A percentile compares a stretch with the other conserved stretches of the same genome.
These are phyloP conservation scores for Heliconius ethilla DNA, from an alignment of 2,888 invertebrate genomes.

Conservation along the genomic window DNA sequence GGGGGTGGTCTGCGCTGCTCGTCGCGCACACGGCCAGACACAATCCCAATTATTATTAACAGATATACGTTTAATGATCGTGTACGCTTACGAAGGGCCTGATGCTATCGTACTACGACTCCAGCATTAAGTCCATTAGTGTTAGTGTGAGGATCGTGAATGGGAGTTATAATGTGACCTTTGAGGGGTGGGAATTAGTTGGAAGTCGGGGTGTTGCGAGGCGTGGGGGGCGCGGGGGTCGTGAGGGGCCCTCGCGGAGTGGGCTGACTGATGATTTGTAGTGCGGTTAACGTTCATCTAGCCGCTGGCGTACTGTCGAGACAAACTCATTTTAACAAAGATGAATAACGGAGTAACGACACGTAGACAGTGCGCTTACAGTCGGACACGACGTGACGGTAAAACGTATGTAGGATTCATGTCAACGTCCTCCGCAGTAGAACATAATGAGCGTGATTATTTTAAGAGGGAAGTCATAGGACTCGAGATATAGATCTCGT, in stretches of 20 bases:
- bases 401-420: constrained; percentile 6
- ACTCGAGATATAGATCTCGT: not conserved
- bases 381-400: constrained; percentile 4
- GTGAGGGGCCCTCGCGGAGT: constrained; percentile 60
- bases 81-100: constrained; percentile 52
- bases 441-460: not conserved
- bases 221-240: constrained; percentile 46
- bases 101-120: constrained; percentile 36
- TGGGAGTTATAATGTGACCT: constrained; percentile 40
- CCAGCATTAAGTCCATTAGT: constrained; percentile 56
- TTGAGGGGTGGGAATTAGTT: constrained; percentile 63
- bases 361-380: constrained; percentile 53
- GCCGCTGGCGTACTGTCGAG: constrained; percentile 54
- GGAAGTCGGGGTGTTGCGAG: constrained; percentile 55
- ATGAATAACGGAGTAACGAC: constrained; percentile 50
- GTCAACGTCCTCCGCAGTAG: constrained; percentile 9
- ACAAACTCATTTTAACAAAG: constrained; percentile 67
- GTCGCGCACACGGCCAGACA: constrained; percentile 74
- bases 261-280: constrained; percentile 72
- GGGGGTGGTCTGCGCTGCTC: constrained; percentile 72
- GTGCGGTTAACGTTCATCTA: constrained; percentile 70
- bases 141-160: constrained; percentile 63
- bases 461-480: not conserved
- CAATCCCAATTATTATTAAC: constrained; percentile 80
- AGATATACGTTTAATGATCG: constrained; percentile 72